A percentile compares a stretch with the other conserved stretches of the same genome.
Evolutionary conservation across 2,113 vertebrate species (phyloP).

Genomic region (Ammodytes dubius): DNA sequence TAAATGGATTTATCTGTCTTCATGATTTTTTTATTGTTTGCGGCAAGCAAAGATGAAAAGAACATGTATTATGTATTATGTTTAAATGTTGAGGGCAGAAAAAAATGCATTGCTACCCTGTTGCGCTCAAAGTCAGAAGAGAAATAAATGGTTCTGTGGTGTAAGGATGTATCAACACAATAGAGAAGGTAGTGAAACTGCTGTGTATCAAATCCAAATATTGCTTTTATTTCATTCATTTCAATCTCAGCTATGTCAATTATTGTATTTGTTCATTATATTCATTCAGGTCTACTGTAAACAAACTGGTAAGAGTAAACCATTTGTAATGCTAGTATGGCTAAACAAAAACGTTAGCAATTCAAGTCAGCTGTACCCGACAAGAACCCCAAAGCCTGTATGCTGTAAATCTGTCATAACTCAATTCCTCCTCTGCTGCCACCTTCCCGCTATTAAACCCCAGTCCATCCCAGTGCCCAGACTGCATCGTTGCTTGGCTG

Average conservation of each 20-base stretch:
- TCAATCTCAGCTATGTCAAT: neutral
- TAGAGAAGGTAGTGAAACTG: neutral
- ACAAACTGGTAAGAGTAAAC: neutral
- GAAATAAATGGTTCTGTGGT: neutral
- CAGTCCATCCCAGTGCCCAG: conserved; percentile 61
- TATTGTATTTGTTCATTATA: neutral
- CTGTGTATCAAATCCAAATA: neutral
- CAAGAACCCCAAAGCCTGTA: neutral
- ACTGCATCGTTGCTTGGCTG: conserved; percentile 65
- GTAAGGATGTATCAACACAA: conserved; percentile 1
- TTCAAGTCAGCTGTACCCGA: neutral
- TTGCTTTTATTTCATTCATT: neutral
- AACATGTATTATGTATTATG: conserved; percentile 6
- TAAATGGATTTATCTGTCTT: conserved; percentile 36
- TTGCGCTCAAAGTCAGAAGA: conserved; percentile 2
- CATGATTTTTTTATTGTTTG: conserved; percentile 4
- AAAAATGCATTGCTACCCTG: conserved; percentile 14
- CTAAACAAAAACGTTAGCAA: conserved; percentile 15
- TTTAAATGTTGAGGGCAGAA: conserved; percentile 15
- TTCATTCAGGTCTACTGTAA: neutral
- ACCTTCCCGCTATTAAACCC: conserved; percentile 51
- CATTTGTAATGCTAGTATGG: neutral
- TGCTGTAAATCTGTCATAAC: conserved; percentile 38
- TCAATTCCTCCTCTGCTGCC: conserved; percentile 39
- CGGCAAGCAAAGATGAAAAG: conserved; percentile 29